Evolutionary conservation across 2,888 invertebrate genomes (phyloP), one percentile per base, ranked within the genome.

Genomic region (Idaea biselata): DNA sequence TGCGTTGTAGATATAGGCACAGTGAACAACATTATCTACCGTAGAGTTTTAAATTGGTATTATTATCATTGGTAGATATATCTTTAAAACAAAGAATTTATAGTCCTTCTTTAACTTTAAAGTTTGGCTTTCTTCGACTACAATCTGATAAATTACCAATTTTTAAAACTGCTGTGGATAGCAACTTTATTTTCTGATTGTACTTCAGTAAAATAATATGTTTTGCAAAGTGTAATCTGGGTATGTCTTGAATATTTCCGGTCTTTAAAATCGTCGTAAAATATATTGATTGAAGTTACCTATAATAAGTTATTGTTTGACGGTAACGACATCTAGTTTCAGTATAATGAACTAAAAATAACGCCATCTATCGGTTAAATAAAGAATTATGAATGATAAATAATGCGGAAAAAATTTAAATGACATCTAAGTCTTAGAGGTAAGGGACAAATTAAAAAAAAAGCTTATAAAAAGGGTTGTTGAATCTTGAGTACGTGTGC

Each of bases 351-450:
- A 16, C 16, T 32, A 32, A 25, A 59, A 58, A 53, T 56, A 18
- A 5, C 54, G 62, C 58, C 62, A 59, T 59, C 59, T 62, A 55
- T 58, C 55, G 31, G 31, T 17, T 25, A 16, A 6, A 31, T 25
- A 17, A 17, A 18, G n/a, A 58, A 58, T 2, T 18, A 53, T 55
- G n/a, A 25, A 25, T 25, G 25, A 3, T 25, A 25, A 25, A 25
- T n/a, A n/a, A n/a, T 58, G 6, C 16, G 6, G n/a, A 53, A n/a
- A 44, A 44, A 44, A 44, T 44, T 44, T 61, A 59, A 65, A 58
- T 54, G 63, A 64, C 66, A 74, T 75, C 69, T 76, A 73, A 71
- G 72, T 75, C 69, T 66, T 71, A 73, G 71, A 65, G 63, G 70
- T 68, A 64, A 65, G 67, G 70, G 69, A 60, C 63, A 61, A 62